phyloP scores from a whole-genome alignment of 1,140 invertebrate genomes.

The Cardiocondyla obscurior region DNA sequence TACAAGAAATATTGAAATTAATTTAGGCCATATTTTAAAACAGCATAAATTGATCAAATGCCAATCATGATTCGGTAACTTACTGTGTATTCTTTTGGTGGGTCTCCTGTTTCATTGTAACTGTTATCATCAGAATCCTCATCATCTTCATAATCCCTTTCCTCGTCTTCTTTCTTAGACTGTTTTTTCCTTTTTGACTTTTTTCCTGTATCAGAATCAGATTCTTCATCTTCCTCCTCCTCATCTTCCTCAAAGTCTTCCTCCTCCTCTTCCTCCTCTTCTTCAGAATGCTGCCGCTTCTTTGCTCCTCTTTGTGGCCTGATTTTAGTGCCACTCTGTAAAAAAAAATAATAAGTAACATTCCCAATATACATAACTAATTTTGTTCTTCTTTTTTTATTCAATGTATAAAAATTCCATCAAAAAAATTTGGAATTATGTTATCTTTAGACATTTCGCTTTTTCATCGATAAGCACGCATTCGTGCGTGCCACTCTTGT shows the following conservation, averaged over 20 bases:
- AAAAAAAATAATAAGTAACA: background rate
- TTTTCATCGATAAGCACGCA: too few species aligned
- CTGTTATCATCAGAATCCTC: conserved; percentile 83
- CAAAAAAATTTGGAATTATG: too few species aligned
- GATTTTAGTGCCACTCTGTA: conserved; percentile 75
- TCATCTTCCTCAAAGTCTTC: conserved; percentile 82
- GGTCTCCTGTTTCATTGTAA: conserved; percentile 79
- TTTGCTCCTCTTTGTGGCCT: conserved; percentile 80
- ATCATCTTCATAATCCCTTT: conserved; percentile 82
- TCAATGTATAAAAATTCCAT: too few species aligned
- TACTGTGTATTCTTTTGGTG: conserved; percentile 83
- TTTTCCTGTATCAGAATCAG: conserved; percentile 79
- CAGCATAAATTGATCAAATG: background rate
- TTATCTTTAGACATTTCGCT: too few species aligned
- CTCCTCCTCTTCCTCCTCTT: conserved; percentile 80
- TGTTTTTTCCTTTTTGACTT: conserved; percentile 80
- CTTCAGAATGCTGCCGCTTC: conserved; percentile 81
- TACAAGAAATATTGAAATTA: conserved; percentile 76
- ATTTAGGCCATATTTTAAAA: background rate
- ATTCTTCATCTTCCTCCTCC: conserved; percentile 79
- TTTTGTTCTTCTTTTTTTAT: too few species aligned
- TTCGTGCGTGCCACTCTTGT: background rate
- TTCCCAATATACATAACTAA: too few species aligned
- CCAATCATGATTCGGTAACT: conserved; percentile 9
- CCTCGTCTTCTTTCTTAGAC: conserved; percentile 82